Conservation (phyloP, 2,113 vertebrate species). For the Myotis yumanensis region DNA sequence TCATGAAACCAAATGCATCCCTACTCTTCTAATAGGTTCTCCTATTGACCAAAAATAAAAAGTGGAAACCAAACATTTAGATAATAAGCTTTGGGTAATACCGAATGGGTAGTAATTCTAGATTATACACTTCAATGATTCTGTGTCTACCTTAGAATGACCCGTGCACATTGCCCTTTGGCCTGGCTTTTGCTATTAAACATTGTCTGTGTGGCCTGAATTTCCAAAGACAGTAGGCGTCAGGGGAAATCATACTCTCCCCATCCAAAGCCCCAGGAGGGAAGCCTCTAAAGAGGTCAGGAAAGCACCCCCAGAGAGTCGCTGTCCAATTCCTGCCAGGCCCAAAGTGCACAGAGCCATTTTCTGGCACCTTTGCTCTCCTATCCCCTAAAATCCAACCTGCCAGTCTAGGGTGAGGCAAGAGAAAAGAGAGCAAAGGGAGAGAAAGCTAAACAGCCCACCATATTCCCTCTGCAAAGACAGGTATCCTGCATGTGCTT, state of each 20-base stretch:
- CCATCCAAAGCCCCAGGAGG: neutral
- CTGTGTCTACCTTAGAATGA: neutral
- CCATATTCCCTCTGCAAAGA: neutral
- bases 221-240: neutral
- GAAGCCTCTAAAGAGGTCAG: neutral
- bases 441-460: neutral
- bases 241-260: neutral
- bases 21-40: neutral
- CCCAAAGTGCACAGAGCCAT: neutral
- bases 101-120: neutral
- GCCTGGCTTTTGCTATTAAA: neutral
- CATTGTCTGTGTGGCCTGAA: neutral
- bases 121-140: neutral
- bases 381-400: neutral
- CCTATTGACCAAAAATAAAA: neutral
- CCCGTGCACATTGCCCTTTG: neutral
- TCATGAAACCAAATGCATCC: neutral
- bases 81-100: neutral
- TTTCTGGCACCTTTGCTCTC: neutral
- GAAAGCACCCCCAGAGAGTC: neutral
- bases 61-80: neutral
- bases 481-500: neutral
- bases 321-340: neutral
- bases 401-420: neutral
- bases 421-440: neutral